A percentile compares a stretch with the other conserved stretches of the same genome.
These are phyloP conservation scores for Dasypolia templi DNA, from an alignment of 2,888 invertebrate species.

Conservation along the genomic window DNA sequence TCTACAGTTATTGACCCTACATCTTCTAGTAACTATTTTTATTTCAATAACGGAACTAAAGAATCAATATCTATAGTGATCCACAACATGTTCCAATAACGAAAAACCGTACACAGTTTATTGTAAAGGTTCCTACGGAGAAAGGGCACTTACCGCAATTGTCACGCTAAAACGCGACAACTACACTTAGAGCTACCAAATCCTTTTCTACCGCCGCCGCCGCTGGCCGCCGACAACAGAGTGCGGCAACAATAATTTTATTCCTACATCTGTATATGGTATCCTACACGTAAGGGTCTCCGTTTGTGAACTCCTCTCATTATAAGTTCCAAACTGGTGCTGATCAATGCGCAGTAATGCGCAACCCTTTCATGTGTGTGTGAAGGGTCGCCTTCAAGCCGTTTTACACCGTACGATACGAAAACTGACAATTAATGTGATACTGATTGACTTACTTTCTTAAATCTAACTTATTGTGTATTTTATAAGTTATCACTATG, in stretches of 20 bases:
- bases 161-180: not conserved
- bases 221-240: not conserved
- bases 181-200: slow-evolving; percentile 14
- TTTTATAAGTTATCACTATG: not conserved
- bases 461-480: too few relatives aligned
- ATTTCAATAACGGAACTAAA: not conserved
- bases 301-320: slow-evolving; percentile 62
- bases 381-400: slow-evolving; percentile 46
- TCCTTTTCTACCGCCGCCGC: slow-evolving; percentile 7
- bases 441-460: not conserved
- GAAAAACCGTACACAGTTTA: not conserved
- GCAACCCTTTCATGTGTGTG: slow-evolving; percentile 59
- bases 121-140: not conserved
- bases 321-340: slow-evolving; percentile 68
- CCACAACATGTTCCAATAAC: not conserved
- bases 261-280: slow-evolving; percentile 57
- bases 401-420: slow-evolving; percentile 58
- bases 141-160: not conserved
- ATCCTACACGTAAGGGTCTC: slow-evolving; percentile 55
- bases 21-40: not conserved
- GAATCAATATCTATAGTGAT: not conserved
- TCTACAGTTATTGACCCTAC: not conserved
- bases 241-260: slow-evolving; percentile 54
- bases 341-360: slow-evolving; percentile 65
- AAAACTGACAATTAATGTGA: not conserved